Base-by-base conservation (phyloP, 1,140 invertebrate species). In the Halesus radiatus region DNA sequence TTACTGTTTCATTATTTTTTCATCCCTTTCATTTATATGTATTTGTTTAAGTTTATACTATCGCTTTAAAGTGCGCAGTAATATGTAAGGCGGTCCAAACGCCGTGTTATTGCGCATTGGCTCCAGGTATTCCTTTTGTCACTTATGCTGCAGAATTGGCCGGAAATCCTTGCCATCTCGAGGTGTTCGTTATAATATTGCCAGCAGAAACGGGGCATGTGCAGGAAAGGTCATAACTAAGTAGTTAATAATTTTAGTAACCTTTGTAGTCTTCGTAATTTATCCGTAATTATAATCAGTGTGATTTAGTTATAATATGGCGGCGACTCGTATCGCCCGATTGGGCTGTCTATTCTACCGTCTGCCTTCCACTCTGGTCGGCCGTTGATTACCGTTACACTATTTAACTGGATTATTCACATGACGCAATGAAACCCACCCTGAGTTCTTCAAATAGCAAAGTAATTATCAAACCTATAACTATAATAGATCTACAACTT, bases 381-480 rank as follows among this genome's bases (percentile, higher is more conserved):
- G 75, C 80, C 76, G 72, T 76, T 78, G 75, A 73, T 56, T 52
- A 81, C 66, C 60, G 70, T 75, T 74, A 60, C 58, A 45, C 29
- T 64, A 26, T 45, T n/a, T 26, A 64, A 64, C 62, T 26, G 62
- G n/a, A 73, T 58, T 54, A 50, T 50, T 37, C 68, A 50, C 37
- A 50, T 26, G 60, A 64, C 50, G 56, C 75, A 8, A 77, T 77
- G 58, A 45, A 77, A 77, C 56, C 37, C 54, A 32, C 37, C 75
- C 32, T 66, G 20, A 77, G 3, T n/a, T 37, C 10, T 52, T 20
- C 37, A 29, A 72, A 22, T 72, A 72, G 37, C 15, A 22, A 72
- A 72, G 13, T 72, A 50, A 52, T 20, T 23, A 1, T 5, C 68
- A 50, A 7, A n/a, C 22, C 15, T 72, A 45, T 72, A 72, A 72